These are phyloP conservation scores for Herminia tarsipennalis DNA, from an alignment of 2,888 invertebrate genomes.

Conservation along the genomic window DNA sequence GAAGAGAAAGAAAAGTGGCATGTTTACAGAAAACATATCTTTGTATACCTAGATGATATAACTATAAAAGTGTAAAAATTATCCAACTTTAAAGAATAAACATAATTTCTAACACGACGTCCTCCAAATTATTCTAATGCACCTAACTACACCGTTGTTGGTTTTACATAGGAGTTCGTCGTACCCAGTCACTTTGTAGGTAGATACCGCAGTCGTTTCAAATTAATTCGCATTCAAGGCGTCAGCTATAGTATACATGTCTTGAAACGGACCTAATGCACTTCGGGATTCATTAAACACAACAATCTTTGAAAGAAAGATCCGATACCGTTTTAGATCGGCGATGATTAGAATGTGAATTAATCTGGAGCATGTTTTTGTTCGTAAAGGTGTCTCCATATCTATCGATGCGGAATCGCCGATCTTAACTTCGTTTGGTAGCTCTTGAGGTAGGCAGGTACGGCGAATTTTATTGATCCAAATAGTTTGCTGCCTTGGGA, in stretches of 20 bases:
- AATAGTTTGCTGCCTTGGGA: too few relatives aligned
- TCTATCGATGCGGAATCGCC: too few relatives aligned
- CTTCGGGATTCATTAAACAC: constrained; percentile 3
- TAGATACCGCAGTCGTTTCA: constrained; percentile 20
- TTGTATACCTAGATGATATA: too few relatives aligned
- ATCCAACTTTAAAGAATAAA: too few relatives aligned
- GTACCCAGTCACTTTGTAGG: constrained; percentile 4
- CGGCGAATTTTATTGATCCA: too few relatives aligned
- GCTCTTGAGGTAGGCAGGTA: too few relatives aligned
- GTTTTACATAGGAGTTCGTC: constrained; percentile 19
- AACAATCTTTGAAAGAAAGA: constrained; percentile 8
- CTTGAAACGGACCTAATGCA: constrained; percentile 22
- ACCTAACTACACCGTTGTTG: not conserved
- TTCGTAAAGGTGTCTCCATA: too few relatives aligned
- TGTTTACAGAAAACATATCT: too few relatives aligned
- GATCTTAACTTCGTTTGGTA: too few relatives aligned
- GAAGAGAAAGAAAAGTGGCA: too few relatives aligned
- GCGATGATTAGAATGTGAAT: not conserved
- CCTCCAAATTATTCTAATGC: constrained; percentile 24
- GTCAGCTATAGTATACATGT: constrained; percentile 9
- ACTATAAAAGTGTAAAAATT: too few relatives aligned
- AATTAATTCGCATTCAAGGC: constrained; percentile 38
- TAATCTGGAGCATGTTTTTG: not conserved
- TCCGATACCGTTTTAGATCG: not conserved
- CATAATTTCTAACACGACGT: constrained; percentile 3